Evolutionary conservation across 2,888 invertebrate genomes (phyloP).

Genomic region (Cantharis rufa): DNA sequence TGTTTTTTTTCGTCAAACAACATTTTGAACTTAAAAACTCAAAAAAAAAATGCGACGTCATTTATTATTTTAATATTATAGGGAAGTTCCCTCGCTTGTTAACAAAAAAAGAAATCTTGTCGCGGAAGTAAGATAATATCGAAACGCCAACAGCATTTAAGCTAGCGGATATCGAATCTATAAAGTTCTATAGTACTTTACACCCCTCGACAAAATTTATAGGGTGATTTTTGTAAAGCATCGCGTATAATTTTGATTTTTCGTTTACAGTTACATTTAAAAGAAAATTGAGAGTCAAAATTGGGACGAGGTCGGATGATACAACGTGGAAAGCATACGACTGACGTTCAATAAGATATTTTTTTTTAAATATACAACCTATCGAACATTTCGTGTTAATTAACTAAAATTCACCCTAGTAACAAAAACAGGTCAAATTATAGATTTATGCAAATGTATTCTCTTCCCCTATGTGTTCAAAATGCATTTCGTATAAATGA

Average conservation of each 20-base stretch:
- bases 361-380: no score
- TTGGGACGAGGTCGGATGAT: background rate
- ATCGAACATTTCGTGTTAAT: background rate
- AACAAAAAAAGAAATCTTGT: conserved; percentile 11
- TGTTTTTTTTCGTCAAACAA: background rate
- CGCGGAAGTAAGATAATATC: conserved; percentile 6
- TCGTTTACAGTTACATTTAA: conserved; percentile 2
- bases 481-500: background rate
- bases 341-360: no score
- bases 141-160: conserved; percentile 1
- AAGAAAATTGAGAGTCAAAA: background rate
- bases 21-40: background rate
- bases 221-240: conserved; percentile 1
- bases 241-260: conserved; percentile 3
- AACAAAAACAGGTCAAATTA: background rate
- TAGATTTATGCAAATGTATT: background rate
- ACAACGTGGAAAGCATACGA: no score
- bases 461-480: background rate
- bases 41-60: background rate
- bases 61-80: background rate
- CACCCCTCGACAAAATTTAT: conserved; percentile 11
- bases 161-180: conserved; percentile 16
- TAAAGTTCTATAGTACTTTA: conserved; percentile 1
- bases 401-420: background rate
- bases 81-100: conserved; percentile 7